phyloP scores from a whole-genome alignment of 1,140 invertebrate species.

The Drosophila albomicans region DNA sequence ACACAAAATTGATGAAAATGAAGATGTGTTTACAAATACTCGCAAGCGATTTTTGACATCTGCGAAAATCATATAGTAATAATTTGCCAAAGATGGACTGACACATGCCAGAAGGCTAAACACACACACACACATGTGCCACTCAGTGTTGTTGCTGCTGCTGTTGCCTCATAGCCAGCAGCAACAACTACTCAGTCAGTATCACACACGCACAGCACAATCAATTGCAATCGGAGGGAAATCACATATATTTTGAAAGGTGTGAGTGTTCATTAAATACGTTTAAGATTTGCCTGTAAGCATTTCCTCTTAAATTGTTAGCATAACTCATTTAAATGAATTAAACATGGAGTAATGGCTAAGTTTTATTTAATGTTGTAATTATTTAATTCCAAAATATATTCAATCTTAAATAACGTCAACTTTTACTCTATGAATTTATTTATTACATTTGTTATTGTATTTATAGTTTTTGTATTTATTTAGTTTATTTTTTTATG shows the following conservation, averaged over 20 bases:
- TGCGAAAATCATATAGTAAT: constrained; percentile 48
- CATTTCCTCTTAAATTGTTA: too few species aligned
- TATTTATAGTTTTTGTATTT: too few species aligned
- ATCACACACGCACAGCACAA: not conserved
- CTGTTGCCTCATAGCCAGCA: constrained; percentile 4
- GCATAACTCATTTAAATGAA: too few species aligned
- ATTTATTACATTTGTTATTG: too few species aligned
- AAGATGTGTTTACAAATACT: constrained; percentile 70
- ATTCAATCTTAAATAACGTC: too few species aligned
- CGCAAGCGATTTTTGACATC: constrained; percentile 58
- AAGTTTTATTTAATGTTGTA: too few species aligned
- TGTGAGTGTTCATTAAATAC: too few species aligned
- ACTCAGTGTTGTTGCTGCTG: not conserved
- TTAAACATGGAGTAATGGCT: too few species aligned
- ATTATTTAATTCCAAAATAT: too few species aligned
- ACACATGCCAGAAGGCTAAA: constrained; percentile 34
- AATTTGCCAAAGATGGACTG: constrained; percentile 61
- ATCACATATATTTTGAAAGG: not conserved
- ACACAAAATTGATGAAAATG: constrained; percentile 33
- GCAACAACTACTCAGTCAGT: constrained; percentile 1
- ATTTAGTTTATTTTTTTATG: too few species aligned
- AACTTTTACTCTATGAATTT: too few species aligned
- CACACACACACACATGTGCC: not conserved
- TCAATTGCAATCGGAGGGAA: constrained; percentile 3
- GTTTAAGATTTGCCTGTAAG: too few species aligned